These are phyloP conservation scores for Tetraneura akinire DNA, from an alignment of 1,140 invertebrate species.

Conservation along the genomic window DNA sequence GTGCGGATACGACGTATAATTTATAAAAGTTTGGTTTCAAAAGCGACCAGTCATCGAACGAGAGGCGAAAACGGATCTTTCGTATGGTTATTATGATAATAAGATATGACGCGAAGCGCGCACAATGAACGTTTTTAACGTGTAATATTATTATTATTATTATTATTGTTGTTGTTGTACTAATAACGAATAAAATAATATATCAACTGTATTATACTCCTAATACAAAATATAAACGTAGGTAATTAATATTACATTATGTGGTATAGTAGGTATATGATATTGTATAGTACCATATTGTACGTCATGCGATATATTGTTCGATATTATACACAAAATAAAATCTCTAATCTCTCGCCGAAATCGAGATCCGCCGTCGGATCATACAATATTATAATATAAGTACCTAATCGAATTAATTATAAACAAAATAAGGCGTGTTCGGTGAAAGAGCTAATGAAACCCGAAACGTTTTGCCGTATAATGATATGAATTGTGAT, in stretches of 20 bases:
- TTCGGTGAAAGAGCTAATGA: no score
- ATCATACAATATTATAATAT: no score
- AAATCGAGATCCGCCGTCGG: not conserved
- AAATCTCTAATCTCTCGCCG: no score
- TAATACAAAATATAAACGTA: not conserved
- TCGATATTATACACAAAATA: not conserved
- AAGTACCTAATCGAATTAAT: no score
- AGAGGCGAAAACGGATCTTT: not conserved
- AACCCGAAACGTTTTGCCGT: no score
- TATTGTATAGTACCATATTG: not conserved
- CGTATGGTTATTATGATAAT: not conserved
- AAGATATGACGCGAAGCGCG: no score
- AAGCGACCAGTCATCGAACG: conserved; percentile 25
- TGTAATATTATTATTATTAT: no score
- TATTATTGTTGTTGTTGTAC: not conserved
- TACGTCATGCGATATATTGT: not conserved
- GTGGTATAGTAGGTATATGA: not conserved
- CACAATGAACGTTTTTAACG: not conserved
- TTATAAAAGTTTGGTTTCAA: conserved; percentile 32
- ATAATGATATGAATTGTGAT: no score
- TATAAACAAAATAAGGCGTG: no score
- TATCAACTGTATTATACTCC: no score
- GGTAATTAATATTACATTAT: conserved; percentile 20
- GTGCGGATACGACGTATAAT: not conserved
- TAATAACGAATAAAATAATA: not conserved